phyloP scores from a whole-genome alignment of 2,113 vertebrate genomes.

The Pheucticus melanocephalus region DNA sequence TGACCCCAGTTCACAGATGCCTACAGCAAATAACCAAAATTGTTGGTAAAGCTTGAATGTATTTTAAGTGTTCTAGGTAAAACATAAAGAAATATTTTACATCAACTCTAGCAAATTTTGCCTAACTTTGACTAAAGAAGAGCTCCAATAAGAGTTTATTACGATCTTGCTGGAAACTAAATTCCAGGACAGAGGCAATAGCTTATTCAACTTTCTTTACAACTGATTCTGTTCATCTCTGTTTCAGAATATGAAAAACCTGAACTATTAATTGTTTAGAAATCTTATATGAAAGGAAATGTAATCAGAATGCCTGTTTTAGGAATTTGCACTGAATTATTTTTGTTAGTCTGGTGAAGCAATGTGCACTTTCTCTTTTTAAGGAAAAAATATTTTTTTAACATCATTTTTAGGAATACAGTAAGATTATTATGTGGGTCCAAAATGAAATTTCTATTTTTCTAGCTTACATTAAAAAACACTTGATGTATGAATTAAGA shows the following conservation, averaged over 20 bases:
- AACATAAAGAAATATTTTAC: background rate
- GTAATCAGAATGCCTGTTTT: background rate
- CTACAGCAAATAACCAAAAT: background rate
- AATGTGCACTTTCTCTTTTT: background rate
- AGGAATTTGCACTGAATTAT: background rate
- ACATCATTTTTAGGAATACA: background rate
- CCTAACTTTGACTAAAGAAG: background rate
- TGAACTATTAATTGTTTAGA: background rate
- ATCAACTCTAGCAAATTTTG: background rate
- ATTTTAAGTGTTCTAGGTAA: background rate
- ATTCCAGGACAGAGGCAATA: background rate
- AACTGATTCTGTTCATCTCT: background rate
- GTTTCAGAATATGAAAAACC: background rate
- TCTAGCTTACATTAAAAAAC: background rate
- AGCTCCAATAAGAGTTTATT: background rate
- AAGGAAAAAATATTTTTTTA: background rate
- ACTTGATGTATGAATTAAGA: background rate
- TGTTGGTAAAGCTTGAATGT: background rate
- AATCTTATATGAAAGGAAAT: background rate
- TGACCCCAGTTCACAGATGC: background rate
- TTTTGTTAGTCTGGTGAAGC: background rate
- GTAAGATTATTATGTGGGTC: background rate
- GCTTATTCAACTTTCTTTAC: background rate
- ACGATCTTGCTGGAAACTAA: background rate
- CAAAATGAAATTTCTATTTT: slow-evolving; percentile 26